Evolutionary conservation across 1,140 invertebrate genomes (phyloP).

Genomic region (Drosophila nasuta): DNA sequence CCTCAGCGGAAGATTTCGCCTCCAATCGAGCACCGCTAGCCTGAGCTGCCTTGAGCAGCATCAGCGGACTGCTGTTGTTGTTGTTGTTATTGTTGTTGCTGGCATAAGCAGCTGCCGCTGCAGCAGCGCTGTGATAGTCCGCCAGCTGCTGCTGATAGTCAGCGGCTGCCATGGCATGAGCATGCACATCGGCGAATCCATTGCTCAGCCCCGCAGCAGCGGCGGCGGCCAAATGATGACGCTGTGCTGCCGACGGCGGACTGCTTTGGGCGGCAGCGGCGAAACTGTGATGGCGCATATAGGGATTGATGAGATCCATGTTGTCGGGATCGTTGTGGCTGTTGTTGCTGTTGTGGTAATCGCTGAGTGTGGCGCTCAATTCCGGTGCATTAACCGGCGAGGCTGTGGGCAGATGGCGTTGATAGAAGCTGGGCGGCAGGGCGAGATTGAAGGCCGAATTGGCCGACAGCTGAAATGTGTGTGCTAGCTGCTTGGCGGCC

Average conservation of each 20-base stretch:
- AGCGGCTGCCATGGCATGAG: conserved; percentile 72
- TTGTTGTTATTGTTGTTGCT: conserved; percentile 71
- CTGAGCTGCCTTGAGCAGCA: conserved; percentile 73
- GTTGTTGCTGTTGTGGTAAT: conserved; percentile 29
- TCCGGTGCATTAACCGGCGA: conserved; percentile 31
- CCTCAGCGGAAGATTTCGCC: conserved; percentile 65
- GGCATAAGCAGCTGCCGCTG: conserved; percentile 76
- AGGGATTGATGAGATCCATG: conserved; percentile 84
- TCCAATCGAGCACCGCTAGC: conserved; percentile 37
- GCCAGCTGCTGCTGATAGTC: conserved; percentile 79
- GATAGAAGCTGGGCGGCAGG: conserved; percentile 67
- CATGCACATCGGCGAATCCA: conserved; percentile 70
- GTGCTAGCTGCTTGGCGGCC: conserved; percentile 67
- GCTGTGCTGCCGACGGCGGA: conserved; percentile 71
- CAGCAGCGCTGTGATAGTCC: conserved; percentile 79
- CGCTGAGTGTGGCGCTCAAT: conserved; percentile 30
- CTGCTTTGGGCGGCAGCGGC: conserved; percentile 68
- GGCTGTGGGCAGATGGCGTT: conserved; percentile 34
- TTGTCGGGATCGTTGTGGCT: conserved; percentile 50
- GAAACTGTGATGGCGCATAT: conserved; percentile 82
- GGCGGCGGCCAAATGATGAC: conserved; percentile 67
- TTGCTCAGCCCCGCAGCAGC: conserved; percentile 61
- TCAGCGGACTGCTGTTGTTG: conserved; percentile 69
- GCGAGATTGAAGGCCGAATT: conserved; percentile 81
- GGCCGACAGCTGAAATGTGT: conserved; percentile 77